A percentile compares a stretch with the other conserved stretches of the same genome.
These are phyloP conservation scores for Idaea straminata DNA, from an alignment of 2,888 invertebrate genomes.

Conservation along the genomic window DNA sequence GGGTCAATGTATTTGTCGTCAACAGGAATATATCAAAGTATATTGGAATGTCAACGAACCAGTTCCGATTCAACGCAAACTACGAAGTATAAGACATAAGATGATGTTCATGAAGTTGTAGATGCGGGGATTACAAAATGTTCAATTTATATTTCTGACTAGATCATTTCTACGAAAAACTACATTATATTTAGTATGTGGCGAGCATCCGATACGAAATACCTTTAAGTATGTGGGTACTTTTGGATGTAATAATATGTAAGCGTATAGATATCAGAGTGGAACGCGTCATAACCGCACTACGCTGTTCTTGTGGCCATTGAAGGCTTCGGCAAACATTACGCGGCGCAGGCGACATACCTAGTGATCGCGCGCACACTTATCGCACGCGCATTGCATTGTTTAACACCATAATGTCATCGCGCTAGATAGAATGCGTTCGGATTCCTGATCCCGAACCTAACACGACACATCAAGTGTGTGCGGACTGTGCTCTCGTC, in stretches of 20 bases:
- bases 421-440: constrained; percentile 5
- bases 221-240: too few species aligned
- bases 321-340: constrained; percentile 29
- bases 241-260: background rate
- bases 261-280: constrained; percentile 35
- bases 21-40: too few species aligned
- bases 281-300: constrained; percentile 49
- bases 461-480: constrained; percentile 6
- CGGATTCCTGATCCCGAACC: constrained; percentile 17
- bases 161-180: too few species aligned
- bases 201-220: too few species aligned
- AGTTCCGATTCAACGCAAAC: background rate
- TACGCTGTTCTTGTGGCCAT: constrained; percentile 35
- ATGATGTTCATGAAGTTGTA: background rate
- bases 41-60: background rate
- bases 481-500: too few species aligned
- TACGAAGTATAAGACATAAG: background rate
- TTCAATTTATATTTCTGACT: too few species aligned
- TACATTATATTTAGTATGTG: too few species aligned
- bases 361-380: background rate
- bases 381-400: constrained; percentile 1
- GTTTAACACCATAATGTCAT: too few species aligned
- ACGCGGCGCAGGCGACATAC: background rate
- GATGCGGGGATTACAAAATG: too few species aligned
- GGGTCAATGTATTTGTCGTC: too few species aligned